Percentiles rank a stretch among this genome's conserved stretches.
These are phyloP conservation scores for Philereme vetulata DNA, from an alignment of 2,888 invertebrate species.

Conservation along the genomic window DNA sequence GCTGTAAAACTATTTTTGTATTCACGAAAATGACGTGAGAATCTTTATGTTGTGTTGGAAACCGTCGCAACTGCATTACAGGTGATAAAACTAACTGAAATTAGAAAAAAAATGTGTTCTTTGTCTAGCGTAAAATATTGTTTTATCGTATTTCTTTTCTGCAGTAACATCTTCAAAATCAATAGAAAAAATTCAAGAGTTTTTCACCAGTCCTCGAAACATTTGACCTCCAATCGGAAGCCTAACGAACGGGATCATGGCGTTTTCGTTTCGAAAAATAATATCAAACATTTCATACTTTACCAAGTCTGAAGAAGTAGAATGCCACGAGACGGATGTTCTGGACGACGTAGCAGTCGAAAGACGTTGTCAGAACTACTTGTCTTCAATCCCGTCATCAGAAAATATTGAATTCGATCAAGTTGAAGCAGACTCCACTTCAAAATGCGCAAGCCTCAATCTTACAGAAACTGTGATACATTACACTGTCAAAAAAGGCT, in stretches of 20 bases:
- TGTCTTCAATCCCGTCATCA: constrained; percentile 22
- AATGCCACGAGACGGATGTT: constrained; percentile 24
- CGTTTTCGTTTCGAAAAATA: constrained; percentile 75
- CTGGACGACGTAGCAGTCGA: background rate
- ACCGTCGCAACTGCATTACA: constrained; percentile 35
- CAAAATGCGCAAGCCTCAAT: constrained; percentile 55
- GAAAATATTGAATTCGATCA: constrained; percentile 51
- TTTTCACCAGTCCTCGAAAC: background rate
- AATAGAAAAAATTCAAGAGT: constrained; percentile 19
- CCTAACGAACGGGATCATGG: constrained; percentile 53
- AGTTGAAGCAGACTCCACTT: constrained; percentile 68
- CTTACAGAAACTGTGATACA: constrained; percentile 59
- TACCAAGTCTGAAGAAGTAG: constrained; percentile 56
- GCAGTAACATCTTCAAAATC: constrained; percentile 16
- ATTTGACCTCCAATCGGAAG: background rate
- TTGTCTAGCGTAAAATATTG: constrained; percentile 15
- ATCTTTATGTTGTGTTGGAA: constrained; percentile 34
- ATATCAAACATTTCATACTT: constrained; percentile 75
- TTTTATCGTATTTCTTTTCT: constrained; percentile 8
- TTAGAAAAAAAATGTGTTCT: constrained; percentile 14
- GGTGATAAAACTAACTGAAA: constrained; percentile 38
- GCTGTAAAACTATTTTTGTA: constrained; percentile 37
- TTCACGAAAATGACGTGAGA: constrained; percentile 49
- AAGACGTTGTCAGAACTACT: constrained; percentile 21
- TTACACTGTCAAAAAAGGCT: constrained; percentile 59